Evolutionary conservation across 2,113 vertebrate genomes (phyloP), one percentile per base, ranked within the genome.

Genomic region (Campylomormyrus tamandua): DNA sequence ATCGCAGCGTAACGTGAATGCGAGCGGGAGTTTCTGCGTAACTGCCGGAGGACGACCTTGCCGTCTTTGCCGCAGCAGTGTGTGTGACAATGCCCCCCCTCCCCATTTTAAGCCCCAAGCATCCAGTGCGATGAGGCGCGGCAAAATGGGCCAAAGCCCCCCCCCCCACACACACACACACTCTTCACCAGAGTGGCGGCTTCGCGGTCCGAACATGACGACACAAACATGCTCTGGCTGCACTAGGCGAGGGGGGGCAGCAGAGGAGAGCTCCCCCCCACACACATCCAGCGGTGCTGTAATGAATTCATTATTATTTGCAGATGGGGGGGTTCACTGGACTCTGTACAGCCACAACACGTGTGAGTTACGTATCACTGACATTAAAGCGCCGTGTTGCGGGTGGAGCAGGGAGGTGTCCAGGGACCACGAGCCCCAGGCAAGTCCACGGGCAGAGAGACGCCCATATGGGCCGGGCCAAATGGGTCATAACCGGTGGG

Each of bases 301-400:
- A 84, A 53, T 89, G 87, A 74, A 91, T 91, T 91, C 87, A 91
- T 91, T 90, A 92, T 92, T 91, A 89, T 77, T 35, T 58, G 49
- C 42, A 89, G 35, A 89, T 80, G 19, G 52, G 89, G 70, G n/a
- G 90, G 86, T n/a, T 31, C 85, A 52, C 53, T 56, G 53, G 53
- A 56, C 53, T 56, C 53, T 21, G 53, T 19, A 46, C 46, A 50
- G 42, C 83, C 74, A 90, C 88, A 87, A 90, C 49, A 88, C 4
- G 53, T 88, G 90, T 90, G 90, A 89, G 92, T 93, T 90, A 92
- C 90, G 92, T 85, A 92, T 93, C 56, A 39, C 66, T 93, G 90
- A 89, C 93, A 92, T 93, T 92, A 93, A 87, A 89, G 90, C 45
- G 84, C 77, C 15, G 31, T 62, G 50, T 17, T 13, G 17, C 27